Evolutionary conservation across 2,113 vertebrate species (phyloP), one percentile per base, ranked within the genome.

Genomic region (Gnathonemus longibarbis): DNA sequence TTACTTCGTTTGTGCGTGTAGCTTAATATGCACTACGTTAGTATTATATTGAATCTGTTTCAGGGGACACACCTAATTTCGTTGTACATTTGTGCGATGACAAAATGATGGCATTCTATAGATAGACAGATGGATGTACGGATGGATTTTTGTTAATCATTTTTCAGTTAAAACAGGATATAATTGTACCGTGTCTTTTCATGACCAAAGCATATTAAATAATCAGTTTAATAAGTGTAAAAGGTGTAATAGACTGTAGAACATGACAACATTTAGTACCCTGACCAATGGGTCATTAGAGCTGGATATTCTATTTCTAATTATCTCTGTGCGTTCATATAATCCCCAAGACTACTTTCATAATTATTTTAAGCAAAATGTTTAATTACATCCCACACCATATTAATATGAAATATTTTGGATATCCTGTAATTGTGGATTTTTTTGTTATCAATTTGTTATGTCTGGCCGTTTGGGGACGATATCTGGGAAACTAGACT

Each of bases 311-410:
- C 39, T 31, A 35, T 35, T 87, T 52, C 27, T 87, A 87, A 87
- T 87, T 87, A 53, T 53, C 31, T 53, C 48, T 31, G 27, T 88
- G 27, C 3, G 86, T 35, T 56, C 15, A 88, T 13, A 62, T 58
- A 39, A 45, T 62, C 31, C 56, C 21, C 39, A 45, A 8, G 53
- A 45, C 21, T 88, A 31, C 56, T 66, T n/a, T 88, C 87, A 62
- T 66, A 66, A 88, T 88, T 66, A 88, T 45, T 88, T 46, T 31
- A 88, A 88, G 85, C 11, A 42, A 88, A 88, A 88, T 88, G 56
- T 62, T 42, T 88, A 88, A 58, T 62, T 88, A 87, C 27, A 52
- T 56, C 5, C 13, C 27, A 21, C 50, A 87, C n/a, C 27, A 56
- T 46, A 88, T 88, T 48, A 88, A 66, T 70, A 88, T 88, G 45